phyloP scores from a whole-genome alignment of 1,140 invertebrate species.

The Triops longicaudatus region DNA sequence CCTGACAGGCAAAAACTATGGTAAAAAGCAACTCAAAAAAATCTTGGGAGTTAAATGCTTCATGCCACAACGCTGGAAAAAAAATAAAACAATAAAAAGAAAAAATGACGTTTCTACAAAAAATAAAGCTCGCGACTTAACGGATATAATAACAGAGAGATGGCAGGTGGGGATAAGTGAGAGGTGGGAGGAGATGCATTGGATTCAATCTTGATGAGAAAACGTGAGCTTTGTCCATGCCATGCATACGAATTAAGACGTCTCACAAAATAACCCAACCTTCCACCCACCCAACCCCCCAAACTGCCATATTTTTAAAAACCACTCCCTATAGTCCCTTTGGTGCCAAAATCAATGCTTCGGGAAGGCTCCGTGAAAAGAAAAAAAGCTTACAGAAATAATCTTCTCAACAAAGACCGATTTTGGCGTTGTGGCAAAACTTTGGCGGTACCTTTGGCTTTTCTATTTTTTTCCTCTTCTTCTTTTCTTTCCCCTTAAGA shows the following conservation, averaged over 20 bases:
- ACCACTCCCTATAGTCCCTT: too few species aligned
- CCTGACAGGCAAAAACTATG: not conserved
- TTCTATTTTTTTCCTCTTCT: not conserved
- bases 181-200: slow-evolving; percentile 14
- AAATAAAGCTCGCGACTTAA: not conserved
- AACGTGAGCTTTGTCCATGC: slow-evolving; percentile 14
- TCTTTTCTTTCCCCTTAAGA: not conserved
- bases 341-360: too few species aligned
- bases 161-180: slow-evolving; percentile 14
- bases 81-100: not conserved
- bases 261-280: not conserved
- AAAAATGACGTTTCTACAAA: not conserved
- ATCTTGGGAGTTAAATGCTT: not conserved
- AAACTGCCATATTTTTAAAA: too few species aligned
- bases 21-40: not conserved
- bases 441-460: not conserved
- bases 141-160: not conserved
- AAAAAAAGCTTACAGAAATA: not conserved
- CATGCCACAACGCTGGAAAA: not conserved
- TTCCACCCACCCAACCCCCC: not conserved
- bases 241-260: slow-evolving; percentile 15
- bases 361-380: not conserved
- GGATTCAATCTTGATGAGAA: slow-evolving; percentile 15
- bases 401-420: slow-evolving; percentile 1
- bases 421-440: not conserved